Conservation (phyloP, 2,113 vertebrate genomes). For the Pelecanoides urinatrix region DNA sequence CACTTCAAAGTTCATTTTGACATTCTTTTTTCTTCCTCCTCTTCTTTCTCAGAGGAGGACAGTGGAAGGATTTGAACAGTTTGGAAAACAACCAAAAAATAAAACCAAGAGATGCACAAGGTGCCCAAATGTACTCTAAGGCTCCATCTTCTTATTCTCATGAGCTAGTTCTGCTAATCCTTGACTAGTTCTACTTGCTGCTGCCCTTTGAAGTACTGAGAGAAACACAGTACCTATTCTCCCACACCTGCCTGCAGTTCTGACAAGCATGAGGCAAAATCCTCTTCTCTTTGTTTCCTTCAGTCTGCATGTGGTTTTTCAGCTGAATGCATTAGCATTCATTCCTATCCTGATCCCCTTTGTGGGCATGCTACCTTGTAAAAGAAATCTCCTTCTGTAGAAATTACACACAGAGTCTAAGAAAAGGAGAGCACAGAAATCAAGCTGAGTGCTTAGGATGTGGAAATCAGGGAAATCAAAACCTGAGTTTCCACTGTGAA, state of each 20-base stretch:
- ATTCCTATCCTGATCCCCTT: not conserved
- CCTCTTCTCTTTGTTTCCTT: not conserved
- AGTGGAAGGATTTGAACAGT: not conserved
- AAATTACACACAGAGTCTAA: not conserved
- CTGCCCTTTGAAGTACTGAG: not conserved
- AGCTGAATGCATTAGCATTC: not conserved
- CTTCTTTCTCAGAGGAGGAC: not conserved
- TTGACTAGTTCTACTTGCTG: not conserved
- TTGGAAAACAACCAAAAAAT: not conserved
- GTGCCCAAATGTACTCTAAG: not conserved
- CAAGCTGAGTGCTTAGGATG: not conserved
- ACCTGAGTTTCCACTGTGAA: not conserved
- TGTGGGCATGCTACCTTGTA: not conserved
- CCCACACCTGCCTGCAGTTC: not conserved
- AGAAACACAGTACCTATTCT: not conserved
- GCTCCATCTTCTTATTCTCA: not conserved
- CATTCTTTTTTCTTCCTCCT: not conserved
- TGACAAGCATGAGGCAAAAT: not conserved
- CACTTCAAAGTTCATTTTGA: not conserved
- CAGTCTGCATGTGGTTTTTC: not conserved
- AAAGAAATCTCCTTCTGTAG: not conserved
- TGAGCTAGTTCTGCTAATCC: not conserved
- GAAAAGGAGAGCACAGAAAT: not conserved
- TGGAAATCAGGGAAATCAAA: not conserved
- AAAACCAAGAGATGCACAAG: not conserved